Conservation (phyloP, 2,797 vertebrate species). For the Manis pentadactyla region DNA sequence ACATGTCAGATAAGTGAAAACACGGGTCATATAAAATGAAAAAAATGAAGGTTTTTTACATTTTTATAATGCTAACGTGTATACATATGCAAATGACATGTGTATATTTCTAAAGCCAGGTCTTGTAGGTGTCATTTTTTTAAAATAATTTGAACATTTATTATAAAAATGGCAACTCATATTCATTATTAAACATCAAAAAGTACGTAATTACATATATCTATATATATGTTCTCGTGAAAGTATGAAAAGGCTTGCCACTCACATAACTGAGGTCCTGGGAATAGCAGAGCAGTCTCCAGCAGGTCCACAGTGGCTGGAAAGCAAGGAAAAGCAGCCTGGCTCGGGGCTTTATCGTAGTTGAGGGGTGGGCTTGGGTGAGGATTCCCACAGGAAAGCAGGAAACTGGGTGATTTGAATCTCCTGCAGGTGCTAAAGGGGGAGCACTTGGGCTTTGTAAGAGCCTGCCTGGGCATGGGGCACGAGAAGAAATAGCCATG, state of each 20-base stretch:
- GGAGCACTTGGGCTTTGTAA: neutral
- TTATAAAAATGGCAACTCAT: neutral
- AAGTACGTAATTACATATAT: neutral
- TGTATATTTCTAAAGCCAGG: conserved; percentile 21
- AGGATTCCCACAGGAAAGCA: neutral
- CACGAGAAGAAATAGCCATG: neutral
- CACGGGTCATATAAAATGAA: neutral
- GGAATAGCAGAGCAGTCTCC: neutral
- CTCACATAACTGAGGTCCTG: neutral
- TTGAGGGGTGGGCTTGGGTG: neutral
- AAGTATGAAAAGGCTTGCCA: neutral
- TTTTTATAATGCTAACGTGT: conserved; percentile 31
- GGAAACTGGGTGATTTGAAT: neutral
- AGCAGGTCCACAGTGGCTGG: neutral
- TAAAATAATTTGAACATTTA: conserved; percentile 42
- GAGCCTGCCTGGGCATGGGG: neutral
- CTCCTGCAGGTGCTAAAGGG: neutral
- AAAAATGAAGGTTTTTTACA: conserved; percentile 7
- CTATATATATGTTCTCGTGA: neutral
- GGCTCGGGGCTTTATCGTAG: neutral
- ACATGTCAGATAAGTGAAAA: neutral
- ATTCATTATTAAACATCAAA: conserved; percentile 28
- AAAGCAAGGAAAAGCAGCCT: neutral
- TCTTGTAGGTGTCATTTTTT: neutral
- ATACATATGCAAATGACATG: neutral